Conservation (phyloP, 2,797 vertebrate species). For the Harpagifer antarcticus region DNA sequence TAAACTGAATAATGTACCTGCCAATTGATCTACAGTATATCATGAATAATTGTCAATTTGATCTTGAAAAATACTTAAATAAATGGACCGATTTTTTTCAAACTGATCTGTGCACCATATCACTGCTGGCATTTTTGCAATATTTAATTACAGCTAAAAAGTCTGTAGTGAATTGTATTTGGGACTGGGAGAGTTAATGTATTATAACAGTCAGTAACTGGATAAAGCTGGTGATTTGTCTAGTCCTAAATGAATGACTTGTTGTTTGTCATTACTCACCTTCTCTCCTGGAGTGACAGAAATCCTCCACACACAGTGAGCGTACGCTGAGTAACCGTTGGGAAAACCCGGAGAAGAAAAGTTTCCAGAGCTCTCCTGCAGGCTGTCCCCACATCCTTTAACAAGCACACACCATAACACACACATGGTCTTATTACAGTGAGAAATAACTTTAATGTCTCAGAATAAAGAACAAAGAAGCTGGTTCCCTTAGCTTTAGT, state of each 20-base stretch:
- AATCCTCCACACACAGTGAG: conserved; percentile 97
- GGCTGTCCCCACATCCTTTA: conserved; percentile 92
- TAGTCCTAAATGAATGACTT: not conserved
- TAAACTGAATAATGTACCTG: not conserved
- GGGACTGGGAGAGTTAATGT: not conserved
- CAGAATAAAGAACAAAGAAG: not conserved
- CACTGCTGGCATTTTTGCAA: not conserved
- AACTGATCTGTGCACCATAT: not conserved
- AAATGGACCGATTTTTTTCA: not conserved
- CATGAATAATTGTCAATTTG: not conserved
- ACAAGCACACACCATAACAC: conserved; percentile 17
- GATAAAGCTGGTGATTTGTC: not conserved
- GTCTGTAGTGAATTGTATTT: not conserved
- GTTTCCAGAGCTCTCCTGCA: conserved; percentile 96
- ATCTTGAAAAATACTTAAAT: not conserved
- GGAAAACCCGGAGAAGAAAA: conserved; percentile 96
- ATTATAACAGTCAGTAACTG: not conserved
- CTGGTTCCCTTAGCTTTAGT: not conserved
- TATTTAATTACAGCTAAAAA: not conserved
- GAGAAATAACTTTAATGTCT: not conserved
- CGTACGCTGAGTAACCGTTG: conserved; percentile 93
- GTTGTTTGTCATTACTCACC: conserved; percentile 75
- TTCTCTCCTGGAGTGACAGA: conserved; percentile 98
- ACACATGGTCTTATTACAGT: not conserved
- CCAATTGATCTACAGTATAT: not conserved